Percentiles rank a stretch among this genome's conserved stretches.
phyloP scores from a whole-genome alignment of 2,113 vertebrate genomes.

The Acrocephalus arundinaceus region DNA sequence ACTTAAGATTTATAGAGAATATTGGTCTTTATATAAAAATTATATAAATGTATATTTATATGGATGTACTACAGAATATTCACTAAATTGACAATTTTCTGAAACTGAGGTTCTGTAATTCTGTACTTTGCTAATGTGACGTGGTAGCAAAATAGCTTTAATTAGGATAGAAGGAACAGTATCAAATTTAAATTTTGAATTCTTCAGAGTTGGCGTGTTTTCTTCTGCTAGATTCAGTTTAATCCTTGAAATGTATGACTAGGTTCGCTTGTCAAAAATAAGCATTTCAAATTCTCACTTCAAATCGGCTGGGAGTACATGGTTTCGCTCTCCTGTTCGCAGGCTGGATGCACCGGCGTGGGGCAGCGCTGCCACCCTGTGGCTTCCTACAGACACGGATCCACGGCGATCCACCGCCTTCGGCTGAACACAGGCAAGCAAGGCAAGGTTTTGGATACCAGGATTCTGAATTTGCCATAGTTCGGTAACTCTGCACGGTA shows the following conservation, averaged over 20 bases:
- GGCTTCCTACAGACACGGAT: neutral
- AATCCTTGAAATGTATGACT: neutral
- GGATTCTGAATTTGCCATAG: neutral
- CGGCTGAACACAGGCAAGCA: accelerated
- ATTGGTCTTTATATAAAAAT: neutral
- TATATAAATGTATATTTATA: neutral
- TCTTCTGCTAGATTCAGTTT: neutral
- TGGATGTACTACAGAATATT: neutral
- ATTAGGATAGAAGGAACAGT: neutral
- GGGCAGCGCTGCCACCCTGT: conserved; percentile 59
- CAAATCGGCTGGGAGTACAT: accelerated
- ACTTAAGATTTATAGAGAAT: neutral
- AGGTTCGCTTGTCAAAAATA: neutral
- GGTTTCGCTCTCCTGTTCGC: neutral
- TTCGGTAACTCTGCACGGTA: neutral
- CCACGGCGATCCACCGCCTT: neutral
- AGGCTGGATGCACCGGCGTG: neutral
- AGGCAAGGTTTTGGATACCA: neutral
- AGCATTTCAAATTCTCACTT: neutral
- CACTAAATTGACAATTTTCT: neutral
- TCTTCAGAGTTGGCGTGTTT: neutral
- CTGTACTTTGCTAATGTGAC: accelerated
- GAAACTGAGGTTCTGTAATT: neutral
- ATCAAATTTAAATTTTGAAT: neutral
- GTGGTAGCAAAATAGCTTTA: neutral